These are phyloP conservation scores for Altica lythri DNA, from an alignment of 2,888 invertebrate species.

Conservation along the genomic window DNA sequence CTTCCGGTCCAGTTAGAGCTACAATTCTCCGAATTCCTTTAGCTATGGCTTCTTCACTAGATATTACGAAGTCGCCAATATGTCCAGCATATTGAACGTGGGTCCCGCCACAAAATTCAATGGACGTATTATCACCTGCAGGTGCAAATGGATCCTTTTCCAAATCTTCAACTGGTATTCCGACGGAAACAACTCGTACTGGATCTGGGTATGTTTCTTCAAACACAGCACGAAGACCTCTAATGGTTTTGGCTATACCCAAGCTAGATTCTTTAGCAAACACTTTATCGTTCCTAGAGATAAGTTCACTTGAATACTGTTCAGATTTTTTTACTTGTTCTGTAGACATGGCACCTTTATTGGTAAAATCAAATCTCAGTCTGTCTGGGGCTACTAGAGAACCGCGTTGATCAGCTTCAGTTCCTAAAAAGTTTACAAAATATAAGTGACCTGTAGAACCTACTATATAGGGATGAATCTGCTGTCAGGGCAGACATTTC, in stretches of 20 bases:
- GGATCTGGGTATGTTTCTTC: conserved; percentile 99
- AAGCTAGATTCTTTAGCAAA: conserved; percentile 87
- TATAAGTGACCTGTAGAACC: background rate
- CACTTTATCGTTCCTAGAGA: conserved; percentile 60
- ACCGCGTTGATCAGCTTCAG: conserved; percentile 93
- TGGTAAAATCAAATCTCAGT: conserved; percentile 96
- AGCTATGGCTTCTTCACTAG: conserved; percentile 98
- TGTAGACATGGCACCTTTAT: conserved; percentile 87
- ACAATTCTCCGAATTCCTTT: conserved; percentile 96
- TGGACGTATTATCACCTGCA: conserved; percentile 82
- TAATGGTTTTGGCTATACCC: conserved; percentile 84
- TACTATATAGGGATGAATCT: no score
- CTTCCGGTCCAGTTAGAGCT: conserved; percentile 95
- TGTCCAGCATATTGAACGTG: conserved; percentile 91
- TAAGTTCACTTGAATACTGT: conserved; percentile 75
- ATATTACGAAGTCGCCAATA: conserved; percentile 93
- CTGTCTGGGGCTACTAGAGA: conserved; percentile 97
- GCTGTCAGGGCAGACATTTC: no score
- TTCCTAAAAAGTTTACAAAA: conserved; percentile 59
- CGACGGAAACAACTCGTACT: conserved; percentile 90
- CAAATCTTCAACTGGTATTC: conserved; percentile 83
- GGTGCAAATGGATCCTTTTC: conserved; percentile 83
- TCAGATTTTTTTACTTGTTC: conserved; percentile 89
- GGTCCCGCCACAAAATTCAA: conserved; percentile 99
- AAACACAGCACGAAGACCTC: conserved; percentile 95